phyloP scores from a whole-genome alignment of 1,140 invertebrate genomes.

The Stegodyphus dumicola region DNA sequence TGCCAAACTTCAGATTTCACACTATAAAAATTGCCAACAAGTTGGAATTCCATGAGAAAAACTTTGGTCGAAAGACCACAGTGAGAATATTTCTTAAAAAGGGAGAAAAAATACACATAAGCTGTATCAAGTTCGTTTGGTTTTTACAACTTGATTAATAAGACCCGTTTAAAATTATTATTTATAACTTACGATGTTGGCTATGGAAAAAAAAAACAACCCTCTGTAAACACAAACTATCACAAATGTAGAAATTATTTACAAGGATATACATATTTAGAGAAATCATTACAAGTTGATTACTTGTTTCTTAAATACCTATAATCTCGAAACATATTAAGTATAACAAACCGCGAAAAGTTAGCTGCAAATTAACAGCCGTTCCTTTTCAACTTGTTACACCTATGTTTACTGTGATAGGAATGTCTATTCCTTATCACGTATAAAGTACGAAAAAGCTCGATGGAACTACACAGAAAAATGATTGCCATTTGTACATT shows the following conservation, averaged over 20 bases:
- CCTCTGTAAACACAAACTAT: conserved; percentile 8
- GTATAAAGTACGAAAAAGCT: conserved; percentile 33
- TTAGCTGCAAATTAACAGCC: background rate
- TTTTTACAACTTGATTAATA: too few relatives aligned
- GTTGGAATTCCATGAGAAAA: too few relatives aligned
- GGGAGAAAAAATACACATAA: too few relatives aligned
- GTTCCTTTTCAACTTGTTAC: background rate
- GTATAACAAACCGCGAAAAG: background rate
- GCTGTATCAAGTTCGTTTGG: too few relatives aligned
- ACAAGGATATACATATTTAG: conserved; percentile 35
- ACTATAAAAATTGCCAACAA: too few relatives aligned
- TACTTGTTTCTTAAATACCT: background rate
- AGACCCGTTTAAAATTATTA: too few relatives aligned
- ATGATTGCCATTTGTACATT: conserved; percentile 55
- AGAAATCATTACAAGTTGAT: background rate
- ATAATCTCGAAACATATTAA: background rate
- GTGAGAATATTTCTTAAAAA: too few relatives aligned
- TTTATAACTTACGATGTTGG: too few relatives aligned
- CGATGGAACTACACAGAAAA: conserved; percentile 43
- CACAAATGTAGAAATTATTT: conserved; percentile 53
- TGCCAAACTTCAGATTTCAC: too few relatives aligned
- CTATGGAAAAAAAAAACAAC: too few relatives aligned
- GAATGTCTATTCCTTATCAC: background rate
- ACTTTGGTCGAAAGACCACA: too few relatives aligned
- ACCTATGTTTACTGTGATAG: background rate